Conservation (phyloP, 2,888 invertebrate genomes). For the Sinhomidia bicolor region DNA sequence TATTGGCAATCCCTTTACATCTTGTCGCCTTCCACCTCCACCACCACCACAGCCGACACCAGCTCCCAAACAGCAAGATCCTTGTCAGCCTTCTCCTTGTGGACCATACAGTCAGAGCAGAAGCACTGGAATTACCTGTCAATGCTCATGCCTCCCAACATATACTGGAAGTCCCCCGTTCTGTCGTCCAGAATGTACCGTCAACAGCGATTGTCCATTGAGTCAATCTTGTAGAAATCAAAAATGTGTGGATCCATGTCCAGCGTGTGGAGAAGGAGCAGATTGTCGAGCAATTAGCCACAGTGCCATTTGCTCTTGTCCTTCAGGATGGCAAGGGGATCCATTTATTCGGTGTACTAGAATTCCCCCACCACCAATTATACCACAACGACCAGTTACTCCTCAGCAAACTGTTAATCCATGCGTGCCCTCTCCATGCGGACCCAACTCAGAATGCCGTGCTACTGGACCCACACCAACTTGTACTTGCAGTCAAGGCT, state of each 20-base stretch:
- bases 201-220: slow-evolving; percentile 81
- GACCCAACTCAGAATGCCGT: slow-evolving; percentile 90
- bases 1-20: slow-evolving; percentile 78
- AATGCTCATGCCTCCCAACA: slow-evolving; percentile 83
- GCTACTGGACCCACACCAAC: slow-evolving; percentile 89
- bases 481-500: slow-evolving; percentile 89
- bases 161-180: slow-evolving; percentile 81
- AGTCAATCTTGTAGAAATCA: slow-evolving; percentile 81
- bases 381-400: not conserved
- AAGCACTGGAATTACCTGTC: slow-evolving; percentile 82
- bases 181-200: slow-evolving; percentile 81
- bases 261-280: slow-evolving; percentile 71
- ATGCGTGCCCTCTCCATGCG: slow-evolving; percentile 90
- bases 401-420: slow-evolving; percentile 82
- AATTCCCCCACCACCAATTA: slow-evolving; percentile 63
- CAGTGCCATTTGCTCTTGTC: slow-evolving; percentile 85
- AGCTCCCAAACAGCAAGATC: slow-evolving; percentile 49
- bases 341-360: slow-evolving; percentile 82
- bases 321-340: slow-evolving; percentile 86
- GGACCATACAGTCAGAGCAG: slow-evolving; percentile 84
- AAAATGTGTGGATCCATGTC: slow-evolving; percentile 81
- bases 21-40: slow-evolving; percentile 77
- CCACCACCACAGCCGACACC: slow-evolving; percentile 60
- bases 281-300: slow-evolving; percentile 89
- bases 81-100: slow-evolving; percentile 55